Base-by-base conservation (phyloP, 2,113 vertebrate species). In the Oophaga pumilio region DNA sequence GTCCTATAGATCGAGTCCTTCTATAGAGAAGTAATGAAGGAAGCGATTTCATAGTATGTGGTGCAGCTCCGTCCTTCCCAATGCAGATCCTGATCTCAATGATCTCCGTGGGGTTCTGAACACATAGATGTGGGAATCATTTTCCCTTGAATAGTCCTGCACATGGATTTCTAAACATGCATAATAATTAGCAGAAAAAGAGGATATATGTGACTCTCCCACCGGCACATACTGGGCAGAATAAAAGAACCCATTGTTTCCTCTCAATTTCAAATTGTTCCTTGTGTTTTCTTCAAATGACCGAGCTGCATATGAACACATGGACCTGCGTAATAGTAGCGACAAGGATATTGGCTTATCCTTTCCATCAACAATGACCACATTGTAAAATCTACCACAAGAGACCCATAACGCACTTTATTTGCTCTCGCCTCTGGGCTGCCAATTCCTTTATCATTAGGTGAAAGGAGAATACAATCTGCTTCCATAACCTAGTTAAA, bases 181-280 rank as follows among this genome's bases (percentile, higher is more conserved):
- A 88, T 88, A 83, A 88, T 88, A 76, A 88, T 88, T 88, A 88
- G 79, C 57, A 22, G 59, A 76, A 82, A 88, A 76, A 76, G 59
- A 88, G 86, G 71, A 88, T 88, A 88, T 88, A 88, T 83, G 68
- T 64, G 71, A 64, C 56, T 82, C 86, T 88, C 86, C 69, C 86
- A 88, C 86, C 69, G 43, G 86, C 86, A 76, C 86, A 88, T 78
- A 88, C 86, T 88, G 86, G 86, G 86, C 69, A 76, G 59, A 22
- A 88, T 83, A 88, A 88, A 88, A 83, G 86, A 88, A 66, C 69
- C 86, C 66, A 88, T 88, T 88, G 86, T 88, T 76, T 76, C 57
- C 12, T 76, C 80, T 88, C 69, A 56, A 76, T 83, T 88, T 88
- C 56, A 83, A 66, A 83, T 83, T 24, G 71, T 52, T 83, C 66